Evolutionary conservation across 2,888 invertebrate genomes (phyloP), one percentile per base, ranked within the genome.

Genomic region (Drosophila histrio): DNA sequence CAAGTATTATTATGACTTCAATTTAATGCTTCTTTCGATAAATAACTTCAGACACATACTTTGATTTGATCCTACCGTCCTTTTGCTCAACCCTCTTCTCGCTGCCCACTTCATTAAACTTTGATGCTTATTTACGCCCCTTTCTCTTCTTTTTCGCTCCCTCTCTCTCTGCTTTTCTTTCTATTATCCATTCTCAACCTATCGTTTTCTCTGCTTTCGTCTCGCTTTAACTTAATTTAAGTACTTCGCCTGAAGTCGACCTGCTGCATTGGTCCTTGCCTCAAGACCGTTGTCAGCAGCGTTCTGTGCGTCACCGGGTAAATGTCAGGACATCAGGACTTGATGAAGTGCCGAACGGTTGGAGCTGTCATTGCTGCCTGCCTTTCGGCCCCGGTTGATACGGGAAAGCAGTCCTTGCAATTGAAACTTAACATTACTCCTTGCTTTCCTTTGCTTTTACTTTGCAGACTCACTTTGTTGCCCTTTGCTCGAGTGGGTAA

Each of bases 321-420:
- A 50, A 59, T 47, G 75, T 72, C 72, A 65, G 46, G 46, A 61
- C 53, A 70, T 77, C 72, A 69, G 43, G 41, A 64, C 46, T 73
- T 76, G 74, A 76, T 76, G 77, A 77, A 77, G 78, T 77, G 76
- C 73, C 73, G 58, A 76, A 65, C 58, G 56, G 57, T 72, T 68
- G 57, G 32, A 32, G 58, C 61, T 65, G 60, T 72, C 72, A 72
- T 49, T 64, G 56, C 39, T 26, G 30, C 39, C 57, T 30, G 38
- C 24, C 47, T 30, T 7, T 36, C 5, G 13, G 9, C 44, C 44
- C 26, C 61, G 77, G 60, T 44, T 75, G 75, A 68, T 52, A 69
- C 65, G 74, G 73, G 73, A 73, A 69, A 65, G 54, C 52, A 39
- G 52, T 36, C 36, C 30, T 13, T 32, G 47, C 74, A 72, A 76